Conservation (phyloP, 2,797 vertebrate genomes). For the Galagoides demidoff region DNA sequence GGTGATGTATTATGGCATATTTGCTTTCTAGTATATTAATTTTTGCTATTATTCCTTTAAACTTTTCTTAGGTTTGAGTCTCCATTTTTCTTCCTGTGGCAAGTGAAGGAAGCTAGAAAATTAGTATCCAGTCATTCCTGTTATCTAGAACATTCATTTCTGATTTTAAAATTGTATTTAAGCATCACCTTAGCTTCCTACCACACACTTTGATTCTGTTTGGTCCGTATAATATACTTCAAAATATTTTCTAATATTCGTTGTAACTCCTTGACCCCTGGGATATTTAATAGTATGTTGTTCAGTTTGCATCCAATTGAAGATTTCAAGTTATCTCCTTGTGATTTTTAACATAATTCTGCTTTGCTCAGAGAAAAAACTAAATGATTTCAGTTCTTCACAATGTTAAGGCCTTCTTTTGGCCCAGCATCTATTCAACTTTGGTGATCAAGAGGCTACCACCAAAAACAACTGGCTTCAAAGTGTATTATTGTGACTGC, state of each 20-base stretch:
- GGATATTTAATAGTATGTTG: background rate
- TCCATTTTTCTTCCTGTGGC: background rate
- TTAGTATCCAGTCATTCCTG: background rate
- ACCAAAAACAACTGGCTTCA: background rate
- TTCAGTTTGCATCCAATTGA: background rate
- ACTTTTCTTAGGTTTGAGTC: background rate
- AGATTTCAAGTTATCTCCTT: background rate
- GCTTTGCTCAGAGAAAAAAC: background rate
- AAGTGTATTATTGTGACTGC: background rate
- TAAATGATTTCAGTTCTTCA: background rate
- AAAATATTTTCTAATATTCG: background rate
- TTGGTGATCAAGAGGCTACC: background rate
- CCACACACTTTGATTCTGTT: background rate
- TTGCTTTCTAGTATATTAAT: background rate
- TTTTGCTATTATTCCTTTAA: background rate
- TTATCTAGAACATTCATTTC: background rate
- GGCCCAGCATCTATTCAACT: background rate
- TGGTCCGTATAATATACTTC: background rate
- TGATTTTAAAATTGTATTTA: background rate
- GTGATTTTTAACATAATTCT: background rate
- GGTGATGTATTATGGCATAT: background rate
- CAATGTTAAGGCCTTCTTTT: background rate
- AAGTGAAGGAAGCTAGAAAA: background rate
- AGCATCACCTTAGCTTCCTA: background rate
- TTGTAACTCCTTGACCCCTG: background rate